These are phyloP conservation scores for Polylopha cassiicola DNA, from an alignment of 2,888 invertebrate genomes.

Conservation along the genomic window DNA sequence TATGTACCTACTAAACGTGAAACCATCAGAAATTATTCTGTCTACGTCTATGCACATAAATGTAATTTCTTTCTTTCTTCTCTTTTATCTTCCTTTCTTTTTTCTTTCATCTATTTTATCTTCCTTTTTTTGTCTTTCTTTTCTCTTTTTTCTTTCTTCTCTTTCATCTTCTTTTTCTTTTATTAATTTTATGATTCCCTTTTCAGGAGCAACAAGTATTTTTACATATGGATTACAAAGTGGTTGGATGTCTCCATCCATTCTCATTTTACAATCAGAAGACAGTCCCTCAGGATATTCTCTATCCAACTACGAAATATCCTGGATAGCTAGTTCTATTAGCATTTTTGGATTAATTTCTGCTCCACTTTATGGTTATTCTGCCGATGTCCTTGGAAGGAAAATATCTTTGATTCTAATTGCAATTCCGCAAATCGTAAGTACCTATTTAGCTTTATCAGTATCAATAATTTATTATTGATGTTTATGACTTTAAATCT, in stretches of 20 bases:
- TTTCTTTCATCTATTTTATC: not conserved
- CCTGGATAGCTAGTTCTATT: conserved; percentile 19
- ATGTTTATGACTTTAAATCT: no score
- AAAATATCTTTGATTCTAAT: conserved; percentile 8
- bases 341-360: conserved; percentile 15
- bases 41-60: no score
- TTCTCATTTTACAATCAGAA: conserved; percentile 13
- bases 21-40: no score
- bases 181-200: no score
- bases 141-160: not conserved
- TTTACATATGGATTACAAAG: conserved; percentile 21
- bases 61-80: no score
- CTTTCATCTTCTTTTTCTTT: not conserved
- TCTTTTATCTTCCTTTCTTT: conserved; percentile 13
- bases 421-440: conserved; percentile 22
- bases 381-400: conserved; percentile 20
- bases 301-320: conserved; percentile 14
- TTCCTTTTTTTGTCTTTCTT: not conserved
- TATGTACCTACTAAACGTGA: no score
- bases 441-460: no score
- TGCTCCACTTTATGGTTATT: conserved; percentile 9
- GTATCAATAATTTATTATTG: no score
- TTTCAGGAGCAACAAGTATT: conserved; percentile 11
- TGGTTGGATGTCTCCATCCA: conserved; percentile 21
- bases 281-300: conserved; percentile 21